phyloP scores from a whole-genome alignment of 1,140 invertebrate species.

The Drosophila busckii region DNA sequence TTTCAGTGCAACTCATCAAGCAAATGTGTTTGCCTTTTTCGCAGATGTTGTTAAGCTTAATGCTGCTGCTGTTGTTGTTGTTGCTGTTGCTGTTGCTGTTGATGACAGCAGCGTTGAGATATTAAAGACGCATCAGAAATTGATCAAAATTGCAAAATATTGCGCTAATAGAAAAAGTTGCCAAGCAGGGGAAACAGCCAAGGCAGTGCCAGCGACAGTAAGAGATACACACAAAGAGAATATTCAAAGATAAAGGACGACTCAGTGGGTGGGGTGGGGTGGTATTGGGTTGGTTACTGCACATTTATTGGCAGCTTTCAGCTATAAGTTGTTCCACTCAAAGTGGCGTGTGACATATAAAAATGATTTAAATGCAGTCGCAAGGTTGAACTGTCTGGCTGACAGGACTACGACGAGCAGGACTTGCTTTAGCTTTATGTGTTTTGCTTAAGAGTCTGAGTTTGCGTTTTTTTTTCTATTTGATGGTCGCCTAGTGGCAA shows the following conservation, averaged over 20 bases:
- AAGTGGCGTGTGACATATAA: conserved; percentile 30
- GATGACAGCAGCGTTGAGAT: conserved; percentile 15
- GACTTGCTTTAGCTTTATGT: no score
- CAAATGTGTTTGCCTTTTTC: conserved; percentile 32
- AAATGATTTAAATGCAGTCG: conserved; percentile 67
- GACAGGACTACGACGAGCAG: no score
- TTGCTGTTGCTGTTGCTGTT: neutral
- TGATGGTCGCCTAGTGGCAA: conserved; percentile 54
- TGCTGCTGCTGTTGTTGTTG: conserved; percentile 28
- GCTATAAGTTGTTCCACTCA: neutral
- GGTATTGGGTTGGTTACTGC: no score
- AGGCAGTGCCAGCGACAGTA: no score
- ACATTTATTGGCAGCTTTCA: no score
- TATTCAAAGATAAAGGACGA: no score
- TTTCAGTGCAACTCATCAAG: conserved; percentile 47
- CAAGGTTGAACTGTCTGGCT: conserved; percentile 22
- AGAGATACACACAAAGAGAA: no score
- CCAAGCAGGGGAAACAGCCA: conserved; percentile 1
- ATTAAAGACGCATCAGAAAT: conserved; percentile 73
- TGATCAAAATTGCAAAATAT: conserved; percentile 52
- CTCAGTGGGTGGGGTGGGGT: no score
- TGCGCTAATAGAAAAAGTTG: conserved; percentile 64
- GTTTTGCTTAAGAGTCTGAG: conserved; percentile 4
- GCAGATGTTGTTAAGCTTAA: conserved; percentile 45
- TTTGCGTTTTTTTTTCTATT: neutral